Conservation (phyloP, 2,888 invertebrate genomes). For the Watsonalla binaria region DNA sequence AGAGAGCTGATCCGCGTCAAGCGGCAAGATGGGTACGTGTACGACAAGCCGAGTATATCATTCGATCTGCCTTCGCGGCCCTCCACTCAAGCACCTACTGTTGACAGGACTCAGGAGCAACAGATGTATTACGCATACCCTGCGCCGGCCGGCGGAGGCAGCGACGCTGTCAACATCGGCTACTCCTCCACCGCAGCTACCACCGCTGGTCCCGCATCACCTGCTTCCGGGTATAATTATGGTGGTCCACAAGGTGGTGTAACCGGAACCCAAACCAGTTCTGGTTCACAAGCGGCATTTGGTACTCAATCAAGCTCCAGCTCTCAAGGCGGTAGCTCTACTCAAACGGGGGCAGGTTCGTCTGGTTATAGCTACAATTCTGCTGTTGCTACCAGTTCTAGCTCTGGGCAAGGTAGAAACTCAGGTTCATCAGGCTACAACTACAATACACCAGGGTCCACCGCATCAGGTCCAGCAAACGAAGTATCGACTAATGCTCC, state of each 20-base stretch:
- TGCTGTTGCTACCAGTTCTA: constrained; percentile 13
- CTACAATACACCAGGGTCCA: constrained; percentile 3
- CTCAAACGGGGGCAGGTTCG: constrained; percentile 1
- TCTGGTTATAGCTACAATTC: constrained; percentile 24
- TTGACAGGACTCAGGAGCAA: constrained; percentile 59
- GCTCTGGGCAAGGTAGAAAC: constrained; percentile 10
- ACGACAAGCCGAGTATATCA: constrained; percentile 58
- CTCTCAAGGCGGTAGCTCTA: neutral
- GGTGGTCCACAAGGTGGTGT: constrained; percentile 1
- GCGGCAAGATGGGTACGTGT: constrained; percentile 69
- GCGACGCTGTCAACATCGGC: constrained; percentile 38
- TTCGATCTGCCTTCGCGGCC: constrained; percentile 57
- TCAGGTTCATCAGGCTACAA: constrained; percentile 22
- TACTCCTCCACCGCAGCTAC: constrained; percentile 21
- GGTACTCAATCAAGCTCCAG: neutral
- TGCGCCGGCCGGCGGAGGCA: constrained; percentile 34
- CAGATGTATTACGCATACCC: constrained; percentile 71
- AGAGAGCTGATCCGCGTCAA: constrained; percentile 35
- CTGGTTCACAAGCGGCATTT: neutral
- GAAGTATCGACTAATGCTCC: constrained; percentile 55
- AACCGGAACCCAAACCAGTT: neutral
- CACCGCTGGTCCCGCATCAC: constrained; percentile 9
- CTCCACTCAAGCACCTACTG: constrained; percentile 56
- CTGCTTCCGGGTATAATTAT: constrained; percentile 7
- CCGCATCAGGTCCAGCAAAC: constrained; percentile 7